phyloP scores from a whole-genome alignment of 2,113 vertebrate species.

The Strix uralensis region DNA sequence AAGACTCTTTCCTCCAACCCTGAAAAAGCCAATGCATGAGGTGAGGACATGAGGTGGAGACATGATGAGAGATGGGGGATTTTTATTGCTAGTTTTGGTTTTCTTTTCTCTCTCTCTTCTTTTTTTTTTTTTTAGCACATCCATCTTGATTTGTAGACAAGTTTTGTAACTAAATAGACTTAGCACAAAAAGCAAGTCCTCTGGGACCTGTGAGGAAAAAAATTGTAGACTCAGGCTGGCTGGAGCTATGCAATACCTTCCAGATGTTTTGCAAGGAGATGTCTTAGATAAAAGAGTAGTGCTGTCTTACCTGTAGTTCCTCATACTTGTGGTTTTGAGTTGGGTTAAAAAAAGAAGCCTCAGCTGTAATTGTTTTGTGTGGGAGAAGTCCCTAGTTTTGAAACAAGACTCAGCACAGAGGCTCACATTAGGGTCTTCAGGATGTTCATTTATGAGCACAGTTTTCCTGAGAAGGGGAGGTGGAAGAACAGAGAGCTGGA shows the following conservation, averaged over 20 bases:
- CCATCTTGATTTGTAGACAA: neutral
- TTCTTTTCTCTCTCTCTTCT: neutral
- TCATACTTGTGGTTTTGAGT: neutral
- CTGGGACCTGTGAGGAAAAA: neutral
- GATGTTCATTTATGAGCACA: neutral
- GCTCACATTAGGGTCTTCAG: accelerated
- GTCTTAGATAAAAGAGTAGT: neutral
- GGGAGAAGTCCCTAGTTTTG: neutral
- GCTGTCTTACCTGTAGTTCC: neutral
- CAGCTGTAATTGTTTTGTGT: neutral
- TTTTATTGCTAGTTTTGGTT: neutral
- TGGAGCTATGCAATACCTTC: neutral
- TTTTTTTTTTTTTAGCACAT: neutral
- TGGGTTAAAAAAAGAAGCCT: neutral
- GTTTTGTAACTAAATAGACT: neutral
- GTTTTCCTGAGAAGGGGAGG: neutral
- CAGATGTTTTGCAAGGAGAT: neutral
- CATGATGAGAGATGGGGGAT: neutral
- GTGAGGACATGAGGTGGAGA: neutral
- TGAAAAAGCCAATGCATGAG: neutral
- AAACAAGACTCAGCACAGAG: neutral
- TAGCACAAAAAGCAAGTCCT: neutral
- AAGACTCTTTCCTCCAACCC: neutral
- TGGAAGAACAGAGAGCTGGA: neutral
- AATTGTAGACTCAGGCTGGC: neutral